Base-by-base conservation (phyloP, 2,797 vertebrate genomes). In the Sebastes itinus region DNA sequence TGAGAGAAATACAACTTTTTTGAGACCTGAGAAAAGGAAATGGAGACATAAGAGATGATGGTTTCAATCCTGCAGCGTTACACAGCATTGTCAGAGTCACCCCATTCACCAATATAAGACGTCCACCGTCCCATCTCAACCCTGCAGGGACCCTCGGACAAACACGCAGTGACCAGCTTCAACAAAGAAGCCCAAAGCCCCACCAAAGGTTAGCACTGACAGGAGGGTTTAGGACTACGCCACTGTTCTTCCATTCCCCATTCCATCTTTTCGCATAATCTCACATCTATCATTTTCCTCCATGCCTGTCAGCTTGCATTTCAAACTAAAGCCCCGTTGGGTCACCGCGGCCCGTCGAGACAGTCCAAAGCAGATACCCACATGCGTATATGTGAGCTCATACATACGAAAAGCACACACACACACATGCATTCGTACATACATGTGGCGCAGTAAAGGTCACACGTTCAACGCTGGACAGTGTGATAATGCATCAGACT, bases 151-250 rank as follows among this genome's bases (percentile, higher is more conserved):
- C 55, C 70, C 68, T 18, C 12, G 38, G 72, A 83, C 85, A 87
- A 90, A 94, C 81, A 83, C 71, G 56, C 75, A 56, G 78, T 62
- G 84, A 83, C 77, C 81, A 59, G 77, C 75, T 81, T 81, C 56
- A 76, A 93, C 89, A 87, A 87, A 87, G 83, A 93, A 75, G 52
- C 82, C 72, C 73, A 73, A 88, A 90, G 76, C 83, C 81, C 63
- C 64, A 38, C 42, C 72, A 94, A 95, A 95, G 93, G 95, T 95
- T 92, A 93, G 83, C 80, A 2, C 78, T 92, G 93, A 94, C 92
- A 93, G 88, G 75, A 84, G 16, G 84, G 87, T 83, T 94, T 88
- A 89, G 80, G 87, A 77, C 77, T 22, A 69, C 23, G 77, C 80
- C 46, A 13, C 64, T 27, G 33, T 42, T 72, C 72, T 80, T 86